Percentiles rank a stretch among this genome's conserved stretches.
Conservation (phyloP, 2,113 vertebrate genomes). For the Pleuronectes platessa region DNA sequence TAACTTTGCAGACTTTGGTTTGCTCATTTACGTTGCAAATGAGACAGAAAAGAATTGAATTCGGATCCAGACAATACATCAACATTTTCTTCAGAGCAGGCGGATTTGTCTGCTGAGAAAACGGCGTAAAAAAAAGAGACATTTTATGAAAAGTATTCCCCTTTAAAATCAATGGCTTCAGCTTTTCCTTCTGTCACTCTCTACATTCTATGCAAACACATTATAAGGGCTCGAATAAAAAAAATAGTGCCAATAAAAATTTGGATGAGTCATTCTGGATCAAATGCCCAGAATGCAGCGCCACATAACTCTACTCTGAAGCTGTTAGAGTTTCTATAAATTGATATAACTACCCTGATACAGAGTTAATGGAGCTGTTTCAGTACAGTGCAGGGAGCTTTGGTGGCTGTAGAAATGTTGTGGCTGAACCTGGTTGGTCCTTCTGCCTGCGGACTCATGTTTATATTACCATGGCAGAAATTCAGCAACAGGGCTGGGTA, state of each 20-base stretch:
- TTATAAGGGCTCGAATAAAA: neutral
- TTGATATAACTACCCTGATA: constrained; percentile 1
- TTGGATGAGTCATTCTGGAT: constrained; percentile 7
- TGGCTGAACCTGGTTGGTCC: neutral
- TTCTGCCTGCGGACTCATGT: neutral
- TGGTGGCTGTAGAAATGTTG: no score
- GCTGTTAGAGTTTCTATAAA: neutral
- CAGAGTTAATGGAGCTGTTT: neutral
- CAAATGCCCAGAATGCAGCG: constrained; percentile 8
- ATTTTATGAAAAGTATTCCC: constrained; percentile 34
- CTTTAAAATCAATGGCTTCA: constrained; percentile 5
- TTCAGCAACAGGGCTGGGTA: no score
- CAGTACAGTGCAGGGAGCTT: no score
- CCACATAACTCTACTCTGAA: neutral
- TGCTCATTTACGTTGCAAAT: constrained; percentile 14
- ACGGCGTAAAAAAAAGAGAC: constrained; percentile 22
- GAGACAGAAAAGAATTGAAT: constrained; percentile 11
- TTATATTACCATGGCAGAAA: no score
- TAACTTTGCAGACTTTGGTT: neutral
- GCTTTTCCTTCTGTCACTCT: constrained; percentile 5
- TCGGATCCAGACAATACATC: constrained; percentile 25
- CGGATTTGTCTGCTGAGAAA: constrained; percentile 58
- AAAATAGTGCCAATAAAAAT: constrained; percentile 32
- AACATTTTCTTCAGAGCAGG: constrained; percentile 40
- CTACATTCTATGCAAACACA: neutral